Evolutionary conservation across 2,797 vertebrate genomes (phyloP), one percentile per base, ranked within the genome.

Genomic region (Gallinago nigripennis): DNA sequence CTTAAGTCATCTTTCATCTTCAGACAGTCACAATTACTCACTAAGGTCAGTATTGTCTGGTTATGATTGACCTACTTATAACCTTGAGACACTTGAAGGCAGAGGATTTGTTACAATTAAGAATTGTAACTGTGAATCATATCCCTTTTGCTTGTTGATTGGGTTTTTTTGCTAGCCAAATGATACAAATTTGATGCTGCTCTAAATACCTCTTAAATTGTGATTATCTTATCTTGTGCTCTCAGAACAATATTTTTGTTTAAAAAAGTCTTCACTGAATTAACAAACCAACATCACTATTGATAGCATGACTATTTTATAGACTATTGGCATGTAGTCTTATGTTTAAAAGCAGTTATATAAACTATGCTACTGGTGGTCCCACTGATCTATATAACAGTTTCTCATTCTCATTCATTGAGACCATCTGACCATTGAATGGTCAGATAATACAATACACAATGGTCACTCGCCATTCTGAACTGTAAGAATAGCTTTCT

Each of bases 31-130:
- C 54, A 56, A 4, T 63, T 78, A 63, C 37, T 91, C 65, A 61
- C 58, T 54, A 45, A 82, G 43, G 51, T 88, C 58, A 71, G 13
- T 66, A 54, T 19, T 79, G 30, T 39, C 53, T 79, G 41, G 37
- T 87, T 94, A 50, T 46, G 57, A 53, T 58, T 92, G 76, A 87
- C 79, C 73, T 91, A 30, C 69, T 78, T 92, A 76, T 27, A 93
- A 88, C 65, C 77, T 92, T 89, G 76, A 94, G 48, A 82, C 14
- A 51, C 16, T 69, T 41, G 53, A 83, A 87, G 51, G 58, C 64
- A 81, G 79, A 89, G 8, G 41, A 86, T 79, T 90, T 92, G 33
- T 65, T 56, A 80, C 35, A 94, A 80, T 90, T 48, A 66, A 61
- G 54, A 78, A 77, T 43, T 58, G 17, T 35, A 83, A 33, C 43